Percentiles rank a stretch among this genome's conserved stretches.
phyloP scores from a whole-genome alignment of 2,888 invertebrate species.

The Tinea pellionella region DNA sequence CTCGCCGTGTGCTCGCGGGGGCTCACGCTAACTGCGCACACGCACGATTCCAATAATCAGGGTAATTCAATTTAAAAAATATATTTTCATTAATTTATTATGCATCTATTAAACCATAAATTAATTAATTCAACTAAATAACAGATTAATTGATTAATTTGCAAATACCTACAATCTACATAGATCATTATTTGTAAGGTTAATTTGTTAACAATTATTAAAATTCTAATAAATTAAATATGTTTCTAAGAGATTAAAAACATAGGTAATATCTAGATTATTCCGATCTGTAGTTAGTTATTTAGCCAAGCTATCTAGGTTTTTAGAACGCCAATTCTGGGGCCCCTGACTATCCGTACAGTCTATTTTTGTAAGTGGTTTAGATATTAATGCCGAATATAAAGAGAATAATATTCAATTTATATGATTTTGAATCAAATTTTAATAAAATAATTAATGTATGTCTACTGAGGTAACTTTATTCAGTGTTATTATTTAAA shows the following conservation, averaged over 20 bases:
- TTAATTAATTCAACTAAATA: too few relatives aligned
- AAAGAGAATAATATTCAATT: background rate
- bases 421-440: too few relatives aligned
- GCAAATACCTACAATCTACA: too few relatives aligned
- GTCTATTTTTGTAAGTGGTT: background rate
- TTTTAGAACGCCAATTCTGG: background rate
- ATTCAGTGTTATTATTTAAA: too few relatives aligned
- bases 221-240: too few relatives aligned
- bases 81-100: background rate
- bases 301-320: background rate
- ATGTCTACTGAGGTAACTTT: too few relatives aligned
- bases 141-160: too few relatives aligned
- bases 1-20: background rate
- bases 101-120: background rate
- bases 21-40: slow-evolving; percentile 27
- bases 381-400: background rate
- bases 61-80: slow-evolving; percentile 31
- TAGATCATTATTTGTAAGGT: too few relatives aligned
- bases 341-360: background rate
- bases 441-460: too few relatives aligned
- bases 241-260: too few relatives aligned
- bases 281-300: background rate
- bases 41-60: slow-evolving; percentile 40
- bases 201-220: too few relatives aligned
- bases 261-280: background rate